Percentiles rank a stretch among this genome's conserved stretches.
Conservation (phyloP, 2,797 vertebrate genomes). For the Sciurus carolinensis region DNA sequence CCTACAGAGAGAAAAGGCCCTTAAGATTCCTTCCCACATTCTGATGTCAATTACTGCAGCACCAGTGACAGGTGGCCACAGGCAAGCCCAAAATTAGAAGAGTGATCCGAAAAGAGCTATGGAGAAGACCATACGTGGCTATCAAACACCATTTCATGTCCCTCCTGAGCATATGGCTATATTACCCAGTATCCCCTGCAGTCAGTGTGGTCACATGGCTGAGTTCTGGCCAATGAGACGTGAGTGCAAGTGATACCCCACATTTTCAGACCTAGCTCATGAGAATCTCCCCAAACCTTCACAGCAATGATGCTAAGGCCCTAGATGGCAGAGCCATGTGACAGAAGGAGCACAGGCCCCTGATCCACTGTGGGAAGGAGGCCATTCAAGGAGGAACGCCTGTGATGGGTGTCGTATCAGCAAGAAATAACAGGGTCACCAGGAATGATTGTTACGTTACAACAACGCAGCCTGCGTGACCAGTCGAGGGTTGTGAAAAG, state of each 20-base stretch:
- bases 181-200: conserved; percentile 20
- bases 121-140: background rate
- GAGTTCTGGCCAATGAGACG: background rate
- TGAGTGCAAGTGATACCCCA: background rate
- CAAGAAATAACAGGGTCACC: background rate
- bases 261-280: background rate
- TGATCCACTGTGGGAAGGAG: background rate
- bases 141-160: background rate
- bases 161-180: background rate
- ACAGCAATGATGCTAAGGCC: background rate
- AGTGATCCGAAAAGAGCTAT: background rate
- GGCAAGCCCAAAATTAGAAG: background rate
- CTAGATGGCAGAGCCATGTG: background rate
- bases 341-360: background rate
- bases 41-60: background rate
- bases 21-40: background rate
- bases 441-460: background rate
- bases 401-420: background rate
- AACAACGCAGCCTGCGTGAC: background rate
- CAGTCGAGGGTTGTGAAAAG: background rate
- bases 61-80: background rate
- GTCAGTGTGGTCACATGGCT: background rate
- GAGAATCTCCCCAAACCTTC: background rate
- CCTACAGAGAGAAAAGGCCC: background rate
- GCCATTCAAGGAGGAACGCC: background rate